These are phyloP conservation scores for Aquatica leii DNA, from an alignment of 2,888 invertebrate genomes.

Conservation along the genomic window DNA sequence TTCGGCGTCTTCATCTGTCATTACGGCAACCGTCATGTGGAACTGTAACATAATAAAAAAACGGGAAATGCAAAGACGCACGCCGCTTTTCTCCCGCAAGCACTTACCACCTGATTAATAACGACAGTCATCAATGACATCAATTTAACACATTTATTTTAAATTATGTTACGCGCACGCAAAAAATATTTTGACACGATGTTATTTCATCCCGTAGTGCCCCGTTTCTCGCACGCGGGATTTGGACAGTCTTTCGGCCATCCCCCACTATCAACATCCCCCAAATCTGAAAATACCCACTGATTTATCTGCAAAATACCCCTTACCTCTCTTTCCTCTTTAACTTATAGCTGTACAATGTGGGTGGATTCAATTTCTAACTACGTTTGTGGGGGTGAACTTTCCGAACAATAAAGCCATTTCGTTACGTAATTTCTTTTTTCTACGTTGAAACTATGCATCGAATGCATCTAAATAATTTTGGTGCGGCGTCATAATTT, in stretches of 20 bases:
- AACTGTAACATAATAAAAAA: constrained; percentile 16
- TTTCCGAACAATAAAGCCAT: no score
- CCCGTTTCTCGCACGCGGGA: constrained; percentile 48
- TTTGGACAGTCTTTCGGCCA: constrained; percentile 50
- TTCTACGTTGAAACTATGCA: no score
- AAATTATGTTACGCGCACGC: constrained; percentile 2
- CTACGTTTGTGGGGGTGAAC: constrained; percentile 5
- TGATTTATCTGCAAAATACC: constrained; percentile 52
- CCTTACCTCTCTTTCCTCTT: constrained; percentile 28
- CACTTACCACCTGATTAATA: constrained; percentile 32
- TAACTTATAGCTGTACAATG: constrained; percentile 31
- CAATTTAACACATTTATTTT: constrained; percentile 9
- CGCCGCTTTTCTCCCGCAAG: background rate
- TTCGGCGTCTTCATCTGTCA: constrained; percentile 55
- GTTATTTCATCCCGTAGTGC: constrained; percentile 33
- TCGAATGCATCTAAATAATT: no score
- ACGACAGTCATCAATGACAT: constrained; percentile 29
- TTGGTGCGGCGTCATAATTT: no score
- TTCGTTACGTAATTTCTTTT: no score
- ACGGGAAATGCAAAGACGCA: background rate
- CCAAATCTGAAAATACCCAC: constrained; percentile 52
- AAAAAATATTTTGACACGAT: constrained; percentile 28
- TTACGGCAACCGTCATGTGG: constrained; percentile 53
- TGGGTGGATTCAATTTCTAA: constrained; percentile 40
- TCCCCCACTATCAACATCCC: constrained; percentile 50